These are phyloP conservation scores for Ictidomys tridecemlineatus DNA, from an alignment of 2,113 vertebrate species.

Conservation along the genomic window DNA sequence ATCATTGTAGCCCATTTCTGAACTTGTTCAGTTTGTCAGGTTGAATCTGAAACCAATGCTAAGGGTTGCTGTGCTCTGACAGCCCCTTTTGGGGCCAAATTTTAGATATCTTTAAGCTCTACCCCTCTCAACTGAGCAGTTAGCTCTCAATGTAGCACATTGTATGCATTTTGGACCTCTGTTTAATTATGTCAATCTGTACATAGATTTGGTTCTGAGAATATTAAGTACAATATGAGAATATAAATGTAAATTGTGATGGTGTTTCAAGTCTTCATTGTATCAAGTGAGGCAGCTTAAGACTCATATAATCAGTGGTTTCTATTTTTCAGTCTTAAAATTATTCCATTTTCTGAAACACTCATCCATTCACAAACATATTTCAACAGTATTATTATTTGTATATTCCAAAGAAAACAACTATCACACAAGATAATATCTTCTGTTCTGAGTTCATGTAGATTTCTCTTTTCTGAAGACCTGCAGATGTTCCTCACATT, in stretches of 20 bases:
- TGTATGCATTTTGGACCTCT: not conserved
- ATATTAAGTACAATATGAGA: not conserved
- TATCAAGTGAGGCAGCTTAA: not conserved
- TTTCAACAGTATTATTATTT: not conserved
- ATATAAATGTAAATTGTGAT: not conserved
- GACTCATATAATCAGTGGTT: not conserved
- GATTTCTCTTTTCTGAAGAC: not conserved
- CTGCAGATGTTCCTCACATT: not conserved
- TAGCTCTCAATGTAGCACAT: not conserved
- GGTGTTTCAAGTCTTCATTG: not conserved
- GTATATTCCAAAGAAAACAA: too few species aligned
- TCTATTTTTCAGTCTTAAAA: not conserved
- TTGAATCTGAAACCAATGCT: not conserved
- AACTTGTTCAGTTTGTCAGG: not conserved
- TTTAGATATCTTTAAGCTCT: not conserved
- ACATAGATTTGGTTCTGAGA: not conserved
- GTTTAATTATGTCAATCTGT: not conserved
- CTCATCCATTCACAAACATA: not conserved
- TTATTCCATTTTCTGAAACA: not conserved
- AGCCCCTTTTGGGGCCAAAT: not conserved
- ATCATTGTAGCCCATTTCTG: not conserved
- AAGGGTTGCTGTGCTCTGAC: not conserved
- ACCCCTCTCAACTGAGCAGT: not conserved
- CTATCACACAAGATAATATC: not conserved
- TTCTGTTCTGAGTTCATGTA: not conserved